These are phyloP conservation scores for Caenorhabditis tropicalis DNA, from an alignment of 1,140 invertebrate genomes.

Conservation along the genomic window DNA sequence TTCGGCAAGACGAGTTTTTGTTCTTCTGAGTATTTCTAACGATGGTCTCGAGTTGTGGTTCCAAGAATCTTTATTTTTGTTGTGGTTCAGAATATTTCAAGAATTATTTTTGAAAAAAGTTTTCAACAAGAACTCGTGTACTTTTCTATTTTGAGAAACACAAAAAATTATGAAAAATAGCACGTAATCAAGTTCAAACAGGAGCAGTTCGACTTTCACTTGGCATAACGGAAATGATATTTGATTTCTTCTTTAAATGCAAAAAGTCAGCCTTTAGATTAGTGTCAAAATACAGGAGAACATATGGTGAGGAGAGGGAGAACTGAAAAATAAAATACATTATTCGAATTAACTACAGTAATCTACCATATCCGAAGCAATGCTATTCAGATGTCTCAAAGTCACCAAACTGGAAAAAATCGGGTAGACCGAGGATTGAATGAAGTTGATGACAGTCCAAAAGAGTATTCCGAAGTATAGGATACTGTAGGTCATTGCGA, in stretches of 20 bases:
- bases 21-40: no score
- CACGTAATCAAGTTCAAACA: background rate
- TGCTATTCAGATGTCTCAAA: background rate
- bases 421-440: background rate
- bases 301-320: background rate
- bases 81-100: no score
- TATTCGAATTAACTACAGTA: background rate
- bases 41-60: no score
- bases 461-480: background rate
- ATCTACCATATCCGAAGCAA: background rate
- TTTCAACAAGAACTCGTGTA: no score
- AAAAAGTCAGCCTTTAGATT: background rate
- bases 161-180: background rate
- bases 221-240: no score
- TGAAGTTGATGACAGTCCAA: background rate
- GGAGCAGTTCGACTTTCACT: no score
- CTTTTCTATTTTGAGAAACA: no score
- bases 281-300: background rate
- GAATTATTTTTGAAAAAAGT: no score
- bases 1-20: no score
- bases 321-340: background rate
- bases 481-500: background rate
- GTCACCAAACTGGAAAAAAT: background rate
- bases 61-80: no score
- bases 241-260: background rate